Evolutionary conservation across 2,888 invertebrate species (phyloP).

Genomic region (Ceramica pisi): DNA sequence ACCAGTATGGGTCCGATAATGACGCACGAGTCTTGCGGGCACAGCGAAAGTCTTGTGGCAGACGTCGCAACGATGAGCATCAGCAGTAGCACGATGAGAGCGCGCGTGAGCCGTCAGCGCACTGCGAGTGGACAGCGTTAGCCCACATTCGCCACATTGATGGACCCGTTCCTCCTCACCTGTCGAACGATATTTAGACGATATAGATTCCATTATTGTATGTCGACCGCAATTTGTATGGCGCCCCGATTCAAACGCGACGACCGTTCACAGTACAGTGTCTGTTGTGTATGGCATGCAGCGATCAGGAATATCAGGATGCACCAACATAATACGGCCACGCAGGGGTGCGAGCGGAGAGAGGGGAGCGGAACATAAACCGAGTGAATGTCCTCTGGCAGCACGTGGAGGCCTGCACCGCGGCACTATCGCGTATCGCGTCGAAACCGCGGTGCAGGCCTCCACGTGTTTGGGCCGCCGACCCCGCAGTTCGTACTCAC

Average conservation of each 20-base stretch:
- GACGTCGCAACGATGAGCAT: conserved; percentile 97
- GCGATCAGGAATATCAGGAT: conserved; percentile 88
- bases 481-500: conserved; percentile 79
- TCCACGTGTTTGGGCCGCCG: conserved; percentile 88
- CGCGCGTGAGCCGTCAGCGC: conserved; percentile 94
- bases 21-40: conserved; percentile 95
- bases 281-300: conserved; percentile 87
- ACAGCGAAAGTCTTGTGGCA: conserved; percentile 98
- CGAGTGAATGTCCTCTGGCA: conserved; percentile 83
- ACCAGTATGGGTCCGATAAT: conserved; percentile 97
- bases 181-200: conserved; percentile 81
- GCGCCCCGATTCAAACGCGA: conserved; percentile 69
- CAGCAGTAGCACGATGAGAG: conserved; percentile 87
- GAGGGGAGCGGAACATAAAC: conserved; percentile 76
- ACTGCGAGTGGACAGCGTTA: conserved; percentile 94
- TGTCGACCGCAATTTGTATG: conserved; percentile 58
- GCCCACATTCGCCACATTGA: conserved; percentile 93
- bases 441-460: conserved; percentile 86
- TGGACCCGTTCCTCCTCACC: conserved; percentile 89
- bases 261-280: conserved; percentile 85
- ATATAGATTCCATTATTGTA: conserved; percentile 73
- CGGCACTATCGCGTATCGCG: conserved; percentile 71
- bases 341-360: conserved; percentile 74
- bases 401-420: conserved; percentile 89
- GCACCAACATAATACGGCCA: conserved; percentile 84